Conservation (phyloP, 2,888 invertebrate species). For the Sylvicola fuscatus region DNA sequence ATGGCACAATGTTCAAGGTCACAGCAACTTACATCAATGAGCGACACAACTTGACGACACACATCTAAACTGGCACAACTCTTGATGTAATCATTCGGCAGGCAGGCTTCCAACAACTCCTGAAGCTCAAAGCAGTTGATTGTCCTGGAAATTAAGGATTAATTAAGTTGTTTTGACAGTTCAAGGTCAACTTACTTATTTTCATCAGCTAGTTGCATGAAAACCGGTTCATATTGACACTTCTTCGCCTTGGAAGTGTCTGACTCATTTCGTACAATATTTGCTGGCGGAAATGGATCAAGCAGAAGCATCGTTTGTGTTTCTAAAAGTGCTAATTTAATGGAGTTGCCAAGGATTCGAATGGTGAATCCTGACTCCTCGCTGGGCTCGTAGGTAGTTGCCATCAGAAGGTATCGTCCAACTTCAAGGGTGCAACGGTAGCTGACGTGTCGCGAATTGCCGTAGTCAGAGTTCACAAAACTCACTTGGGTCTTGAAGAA, state of each 20-base stretch:
- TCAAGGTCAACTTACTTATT: slow-evolving; percentile 26
- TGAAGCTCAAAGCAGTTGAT: slow-evolving; percentile 82
- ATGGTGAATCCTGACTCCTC: slow-evolving; percentile 79
- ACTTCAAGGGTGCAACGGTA: slow-evolving; percentile 57
- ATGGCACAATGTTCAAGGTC: slow-evolving; percentile 16
- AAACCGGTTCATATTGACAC: slow-evolving; percentile 70
- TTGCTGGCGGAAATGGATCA: slow-evolving; percentile 20
- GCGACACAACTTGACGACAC: slow-evolving; percentile 71
- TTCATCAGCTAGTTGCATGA: slow-evolving; percentile 76
- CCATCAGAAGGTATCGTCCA: slow-evolving; percentile 66
- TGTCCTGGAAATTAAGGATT: slow-evolving; percentile 30
- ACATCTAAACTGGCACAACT: slow-evolving; percentile 85
- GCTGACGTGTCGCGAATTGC: slow-evolving; percentile 76
- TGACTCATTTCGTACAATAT: slow-evolving; percentile 23
- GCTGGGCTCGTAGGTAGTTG: slow-evolving; percentile 79
- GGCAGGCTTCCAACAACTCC: slow-evolving; percentile 71
- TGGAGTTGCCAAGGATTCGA: slow-evolving; percentile 53
- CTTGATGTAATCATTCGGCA: slow-evolving; percentile 87
- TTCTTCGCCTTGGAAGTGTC: slow-evolving; percentile 26
- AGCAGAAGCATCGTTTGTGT: slow-evolving; percentile 26
- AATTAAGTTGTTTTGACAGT: slow-evolving; percentile 2
- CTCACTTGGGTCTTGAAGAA: slow-evolving; percentile 78
- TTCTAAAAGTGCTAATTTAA: slow-evolving; percentile 54
- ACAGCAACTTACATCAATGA: slow-evolving; percentile 81
- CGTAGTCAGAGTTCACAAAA: slow-evolving; percentile 73